A percentile compares a stretch with the other conserved stretches of the same genome.
phyloP scores from a whole-genome alignment of 2,113 vertebrate genomes.

The Vidua macroura region DNA sequence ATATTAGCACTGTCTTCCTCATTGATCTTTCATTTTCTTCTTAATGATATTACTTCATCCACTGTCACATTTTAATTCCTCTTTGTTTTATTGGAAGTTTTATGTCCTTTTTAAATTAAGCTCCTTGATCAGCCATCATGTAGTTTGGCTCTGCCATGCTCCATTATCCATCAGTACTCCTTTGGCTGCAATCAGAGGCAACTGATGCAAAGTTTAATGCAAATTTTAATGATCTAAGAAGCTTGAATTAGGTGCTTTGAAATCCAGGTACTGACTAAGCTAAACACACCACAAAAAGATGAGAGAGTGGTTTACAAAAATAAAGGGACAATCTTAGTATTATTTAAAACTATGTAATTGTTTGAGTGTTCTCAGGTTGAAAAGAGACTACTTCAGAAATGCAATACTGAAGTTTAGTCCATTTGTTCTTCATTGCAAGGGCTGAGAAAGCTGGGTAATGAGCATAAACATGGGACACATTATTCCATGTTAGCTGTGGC shows the following conservation, averaged over 20 bases:
- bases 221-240: neutral
- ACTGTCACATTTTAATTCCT: neutral
- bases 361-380: neutral
- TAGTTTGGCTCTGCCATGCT: neutral
- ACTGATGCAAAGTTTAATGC: neutral
- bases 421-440: neutral
- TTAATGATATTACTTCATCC: neutral
- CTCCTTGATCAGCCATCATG: neutral
- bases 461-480: neutral
- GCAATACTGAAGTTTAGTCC: neutral
- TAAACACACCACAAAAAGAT: neutral
- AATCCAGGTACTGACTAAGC: neutral
- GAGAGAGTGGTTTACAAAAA: neutral
- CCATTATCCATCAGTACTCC: neutral
- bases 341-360: neutral
- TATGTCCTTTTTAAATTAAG: neutral
- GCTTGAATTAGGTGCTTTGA: neutral
- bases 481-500: neutral
- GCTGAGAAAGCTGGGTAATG: neutral
- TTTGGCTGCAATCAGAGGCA: neutral
- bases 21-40: conserved; percentile 19
- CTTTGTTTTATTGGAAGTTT: neutral
- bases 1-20: neutral
- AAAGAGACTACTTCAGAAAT: neutral
- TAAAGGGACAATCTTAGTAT: neutral